These are phyloP conservation scores for Myotis vivesi DNA, from an alignment of 2,797 vertebrate species.

Conservation along the genomic window DNA sequence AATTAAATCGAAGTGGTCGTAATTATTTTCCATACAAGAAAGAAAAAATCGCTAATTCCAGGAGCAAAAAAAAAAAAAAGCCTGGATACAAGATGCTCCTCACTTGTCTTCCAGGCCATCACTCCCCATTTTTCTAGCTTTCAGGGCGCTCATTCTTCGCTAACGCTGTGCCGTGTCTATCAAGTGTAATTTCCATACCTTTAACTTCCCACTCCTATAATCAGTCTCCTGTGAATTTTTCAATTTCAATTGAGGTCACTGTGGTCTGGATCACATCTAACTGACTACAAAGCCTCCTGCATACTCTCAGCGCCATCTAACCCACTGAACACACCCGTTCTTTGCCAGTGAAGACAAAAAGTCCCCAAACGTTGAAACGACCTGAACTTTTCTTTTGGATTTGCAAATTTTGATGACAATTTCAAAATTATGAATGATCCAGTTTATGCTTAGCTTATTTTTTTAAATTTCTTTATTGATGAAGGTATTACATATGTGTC, in stretches of 20 bases:
- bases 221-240: conserved; percentile 73
- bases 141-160: conserved; percentile 42
- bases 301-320: conserved; percentile 16
- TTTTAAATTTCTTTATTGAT: neutral
- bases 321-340: neutral
- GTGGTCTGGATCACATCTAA: conserved; percentile 63
- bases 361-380: neutral
- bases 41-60: neutral
- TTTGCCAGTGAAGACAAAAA: conserved; percentile 3
- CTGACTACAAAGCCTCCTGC: conserved; percentile 42
- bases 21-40: neutral
- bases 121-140: conserved; percentile 29
- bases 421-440: conserved; percentile 6
- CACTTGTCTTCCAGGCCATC: neutral
- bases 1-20: neutral
- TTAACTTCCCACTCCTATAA: conserved; percentile 69
- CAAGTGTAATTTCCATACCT: conserved; percentile 67
- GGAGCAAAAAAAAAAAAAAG: neutral
- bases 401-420: neutral
- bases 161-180: conserved; percentile 54
- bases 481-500: no score
- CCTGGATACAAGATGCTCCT: neutral
- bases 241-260: conserved; percentile 68
- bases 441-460: neutral
- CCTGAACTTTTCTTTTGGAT: neutral